Evolutionary conservation across 2,888 invertebrate genomes (phyloP).

Genomic region (Oscheius onirici): DNA sequence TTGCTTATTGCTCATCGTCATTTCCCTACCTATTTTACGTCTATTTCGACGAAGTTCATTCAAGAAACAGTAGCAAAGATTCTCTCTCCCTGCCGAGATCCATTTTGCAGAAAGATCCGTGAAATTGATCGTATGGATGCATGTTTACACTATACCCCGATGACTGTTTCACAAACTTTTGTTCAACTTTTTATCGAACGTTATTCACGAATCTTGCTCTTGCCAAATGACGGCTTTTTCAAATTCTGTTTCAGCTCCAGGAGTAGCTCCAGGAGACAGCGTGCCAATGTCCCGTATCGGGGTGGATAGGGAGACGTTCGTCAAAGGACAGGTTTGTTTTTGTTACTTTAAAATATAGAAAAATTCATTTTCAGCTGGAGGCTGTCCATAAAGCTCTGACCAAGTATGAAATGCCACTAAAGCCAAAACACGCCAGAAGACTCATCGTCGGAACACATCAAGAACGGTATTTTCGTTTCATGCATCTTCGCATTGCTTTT

Average conservation of each 20-base stretch:
- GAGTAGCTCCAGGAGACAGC: too few relatives aligned
- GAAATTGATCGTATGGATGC: too few relatives aligned
- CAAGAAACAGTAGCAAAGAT: too few relatives aligned
- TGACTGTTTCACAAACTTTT: too few relatives aligned
- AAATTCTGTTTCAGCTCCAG: too few relatives aligned
- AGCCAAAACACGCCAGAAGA: constrained; percentile 96
- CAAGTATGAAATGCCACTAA: constrained; percentile 88
- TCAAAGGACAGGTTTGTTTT: constrained; percentile 33
- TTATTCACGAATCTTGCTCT: not conserved
- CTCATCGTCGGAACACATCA: constrained; percentile 72
- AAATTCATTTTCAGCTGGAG: constrained; percentile 78
- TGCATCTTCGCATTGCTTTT: not conserved
- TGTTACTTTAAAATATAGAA: not conserved
- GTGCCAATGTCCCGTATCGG: constrained; percentile 28
- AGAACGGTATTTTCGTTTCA: constrained; percentile 51
- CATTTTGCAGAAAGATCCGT: too few relatives aligned
- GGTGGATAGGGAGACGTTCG: constrained; percentile 34
- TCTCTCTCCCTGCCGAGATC: too few relatives aligned
- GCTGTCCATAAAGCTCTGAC: constrained; percentile 94
- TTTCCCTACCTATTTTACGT: too few relatives aligned
- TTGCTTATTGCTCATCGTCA: constrained; percentile 21
- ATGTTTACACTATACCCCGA: too few relatives aligned
- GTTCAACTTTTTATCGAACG: too few relatives aligned
- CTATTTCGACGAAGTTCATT: too few relatives aligned
- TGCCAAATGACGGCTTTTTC: not conserved